These are phyloP conservation scores for Heliconius ismenius DNA, from an alignment of 2,888 invertebrate species.

Conservation along the genomic window DNA sequence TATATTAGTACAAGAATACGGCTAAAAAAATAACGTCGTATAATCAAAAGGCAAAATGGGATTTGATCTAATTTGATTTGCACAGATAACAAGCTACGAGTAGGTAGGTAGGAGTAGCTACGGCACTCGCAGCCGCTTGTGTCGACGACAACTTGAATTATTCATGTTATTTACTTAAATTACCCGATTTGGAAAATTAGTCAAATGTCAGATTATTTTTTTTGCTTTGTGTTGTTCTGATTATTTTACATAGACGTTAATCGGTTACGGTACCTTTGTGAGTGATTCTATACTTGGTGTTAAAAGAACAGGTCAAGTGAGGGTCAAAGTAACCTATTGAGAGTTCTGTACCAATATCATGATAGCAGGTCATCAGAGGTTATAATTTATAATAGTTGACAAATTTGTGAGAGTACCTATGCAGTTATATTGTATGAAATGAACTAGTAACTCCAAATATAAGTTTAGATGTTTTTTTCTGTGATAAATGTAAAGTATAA, in stretches of 20 bases:
- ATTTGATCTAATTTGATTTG: slow-evolving; percentile 26
- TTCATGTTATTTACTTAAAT: slow-evolving; percentile 32
- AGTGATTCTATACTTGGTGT: not conserved
- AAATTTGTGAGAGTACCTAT: too few relatives aligned
- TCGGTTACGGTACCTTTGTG: not conserved
- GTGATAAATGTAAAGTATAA: too few relatives aligned
- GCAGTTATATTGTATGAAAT: too few relatives aligned
- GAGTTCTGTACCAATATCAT: too few relatives aligned
- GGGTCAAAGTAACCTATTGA: too few relatives aligned
- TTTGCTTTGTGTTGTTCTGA: not conserved
- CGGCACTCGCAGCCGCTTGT: slow-evolving; percentile 18
- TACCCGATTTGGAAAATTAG: slow-evolving; percentile 32
- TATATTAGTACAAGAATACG: too few relatives aligned
- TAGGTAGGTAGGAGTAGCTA: not conserved
- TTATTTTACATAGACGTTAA: slow-evolving; percentile 4
- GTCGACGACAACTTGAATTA: slow-evolving; percentile 28
- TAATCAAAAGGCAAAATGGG: slow-evolving; percentile 18
- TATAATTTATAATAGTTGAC: too few relatives aligned
- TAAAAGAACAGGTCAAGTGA: not conserved
- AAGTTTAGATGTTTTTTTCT: too few relatives aligned
- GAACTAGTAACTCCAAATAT: too few relatives aligned
- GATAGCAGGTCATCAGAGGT: too few relatives aligned
- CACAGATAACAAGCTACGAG: slow-evolving; percentile 23
- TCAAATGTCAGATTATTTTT: slow-evolving; percentile 27
- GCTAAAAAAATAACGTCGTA: too few relatives aligned